Conservation (phyloP, 2,888 invertebrate species). For the Drosophila anomelani region DNA sequence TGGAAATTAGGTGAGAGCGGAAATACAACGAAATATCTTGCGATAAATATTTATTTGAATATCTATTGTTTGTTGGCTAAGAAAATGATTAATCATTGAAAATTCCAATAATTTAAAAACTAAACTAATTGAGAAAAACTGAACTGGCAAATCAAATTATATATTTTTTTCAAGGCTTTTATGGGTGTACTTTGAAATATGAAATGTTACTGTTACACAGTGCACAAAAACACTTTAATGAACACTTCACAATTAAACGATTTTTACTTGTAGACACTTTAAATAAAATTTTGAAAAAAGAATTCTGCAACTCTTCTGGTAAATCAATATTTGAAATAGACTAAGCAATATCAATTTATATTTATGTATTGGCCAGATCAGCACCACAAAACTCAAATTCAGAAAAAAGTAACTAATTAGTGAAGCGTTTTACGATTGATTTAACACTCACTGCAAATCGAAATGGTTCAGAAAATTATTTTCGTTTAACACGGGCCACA, state of each 20-base stretch:
- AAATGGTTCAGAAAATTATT: conserved; percentile 24
- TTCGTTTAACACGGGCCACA: conserved; percentile 47
- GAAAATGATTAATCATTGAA: conserved; percentile 10
- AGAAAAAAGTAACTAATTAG: conserved; percentile 6
- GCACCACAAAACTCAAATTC: neutral
- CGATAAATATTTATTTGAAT: conserved; percentile 6
- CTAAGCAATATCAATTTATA: conserved; percentile 1
- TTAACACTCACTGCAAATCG: conserved; percentile 19
- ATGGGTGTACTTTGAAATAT: neutral
- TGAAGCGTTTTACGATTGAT: conserved; percentile 3
- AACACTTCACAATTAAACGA: conserved; percentile 21
- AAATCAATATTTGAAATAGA: conserved; percentile 6
- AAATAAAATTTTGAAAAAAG: conserved; percentile 13
- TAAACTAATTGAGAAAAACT: neutral
- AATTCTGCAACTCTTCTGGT: neutral
- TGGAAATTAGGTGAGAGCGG: conserved; percentile 49
- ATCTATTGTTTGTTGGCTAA: conserved; percentile 15
- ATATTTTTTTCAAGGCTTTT: too few relatives aligned
- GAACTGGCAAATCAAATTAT: too few relatives aligned
- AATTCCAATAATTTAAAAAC: conserved; percentile 4
- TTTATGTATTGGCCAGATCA: neutral
- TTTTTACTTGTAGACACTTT: conserved; percentile 18
- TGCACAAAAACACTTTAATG: neutral
- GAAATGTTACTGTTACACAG: neutral
- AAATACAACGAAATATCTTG: conserved; percentile 3